A percentile compares a stretch with the other conserved stretches of the same genome.
Evolutionary conservation across 1,140 invertebrate species (phyloP).

Genomic region (Asobara japonica): DNA sequence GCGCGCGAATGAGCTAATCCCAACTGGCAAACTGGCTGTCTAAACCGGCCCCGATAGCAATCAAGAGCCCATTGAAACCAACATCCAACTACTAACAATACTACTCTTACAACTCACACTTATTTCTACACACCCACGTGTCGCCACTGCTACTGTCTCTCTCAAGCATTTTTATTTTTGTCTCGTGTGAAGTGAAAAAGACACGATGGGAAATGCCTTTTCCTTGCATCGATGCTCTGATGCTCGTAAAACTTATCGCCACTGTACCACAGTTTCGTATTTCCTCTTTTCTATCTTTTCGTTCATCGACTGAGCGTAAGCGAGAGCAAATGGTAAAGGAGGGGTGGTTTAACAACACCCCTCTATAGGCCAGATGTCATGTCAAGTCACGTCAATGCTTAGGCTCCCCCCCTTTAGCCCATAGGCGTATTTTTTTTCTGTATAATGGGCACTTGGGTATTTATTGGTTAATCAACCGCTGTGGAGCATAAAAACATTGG

Average conservation of each 20-base stretch:
- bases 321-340: background rate
- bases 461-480: background rate
- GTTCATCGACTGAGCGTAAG: background rate
- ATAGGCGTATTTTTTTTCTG: background rate
- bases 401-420: background rate
- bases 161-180: background rate
- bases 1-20: conserved; percentile 5
- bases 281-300: background rate
- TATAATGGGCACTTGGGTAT: background rate
- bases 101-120: background rate
- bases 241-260: conserved; percentile 6
- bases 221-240: conserved; percentile 5
- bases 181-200: conserved; percentile 6
- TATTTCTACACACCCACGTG: background rate
- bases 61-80: conserved; percentile 23
- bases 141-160: background rate
- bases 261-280: conserved; percentile 3
- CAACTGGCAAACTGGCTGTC: conserved; percentile 8
- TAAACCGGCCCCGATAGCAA: conserved; percentile 20
- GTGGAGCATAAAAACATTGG: background rate
- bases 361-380: conserved; percentile 8
- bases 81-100: conserved; percentile 17
- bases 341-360: background rate
- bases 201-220: conserved; percentile 8
- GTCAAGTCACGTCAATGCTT: background rate